Base-by-base conservation (phyloP, 2,113 vertebrate species). In the Quiscalus mexicanus region DNA sequence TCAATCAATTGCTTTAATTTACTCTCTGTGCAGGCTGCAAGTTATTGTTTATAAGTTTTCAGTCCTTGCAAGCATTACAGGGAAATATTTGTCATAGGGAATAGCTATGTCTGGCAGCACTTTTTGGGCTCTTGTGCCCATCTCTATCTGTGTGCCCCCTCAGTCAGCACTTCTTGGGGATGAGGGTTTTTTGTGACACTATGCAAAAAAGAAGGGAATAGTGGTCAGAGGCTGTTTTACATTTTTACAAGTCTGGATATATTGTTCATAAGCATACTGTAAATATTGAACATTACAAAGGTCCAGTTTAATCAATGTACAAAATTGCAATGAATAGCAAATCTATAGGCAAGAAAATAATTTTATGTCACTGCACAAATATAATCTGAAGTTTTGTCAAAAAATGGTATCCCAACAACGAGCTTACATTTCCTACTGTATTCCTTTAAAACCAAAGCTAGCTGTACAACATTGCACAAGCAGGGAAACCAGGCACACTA, bases 1-100 rank as follows among this genome's bases (percentile, higher is more conserved):
- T 89, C 41, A 90, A 92, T 94, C 67, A 83, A 71, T 91, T 62
- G 50, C 27, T 93, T 81, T 64, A 77, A 93, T 95, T 94, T 94
- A 90, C 45, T 78, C 81, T 93, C 79, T 91, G 60, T 27, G 42
- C 68, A 89, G 20, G 33, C 55, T 86, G 20, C 28, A 58, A 78
- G 25, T 76, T 90, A 70, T 75, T 91, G 56, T 58, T 35, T 80
- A 62, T 20, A 88, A 81, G 58, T 65, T 90, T 90, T 88, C 52
- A 37, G 47, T 85, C 55, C 69, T 75, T 87, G 19, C 53, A 87
- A 93, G 39, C 4, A 59, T 19, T 59, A 53, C 37, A 56, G 20
- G 33, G 17, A 33, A 91, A 47, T 68, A 90, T 55, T 82, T 17
- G 41, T 69, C 4, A 2, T 0, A 78, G 44, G 68, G 20, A 75